A percentile compares a stretch with the other conserved stretches of the same genome.
phyloP scores from a whole-genome alignment of 2,113 vertebrate genomes.

The Megalops atlanticus region DNA sequence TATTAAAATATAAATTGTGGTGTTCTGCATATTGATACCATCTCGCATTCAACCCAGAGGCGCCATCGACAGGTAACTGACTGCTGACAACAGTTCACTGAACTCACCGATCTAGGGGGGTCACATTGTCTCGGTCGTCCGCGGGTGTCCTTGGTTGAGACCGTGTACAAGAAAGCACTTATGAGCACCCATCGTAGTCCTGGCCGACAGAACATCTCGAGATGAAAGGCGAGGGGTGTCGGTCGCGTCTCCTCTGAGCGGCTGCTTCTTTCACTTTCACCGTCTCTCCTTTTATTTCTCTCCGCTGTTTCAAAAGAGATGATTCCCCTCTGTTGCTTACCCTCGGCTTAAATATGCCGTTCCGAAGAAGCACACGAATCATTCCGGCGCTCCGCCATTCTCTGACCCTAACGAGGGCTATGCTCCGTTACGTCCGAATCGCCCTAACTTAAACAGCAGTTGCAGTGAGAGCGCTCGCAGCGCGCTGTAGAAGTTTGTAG shows the following conservation, averaged over 20 bases:
- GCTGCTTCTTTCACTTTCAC: conserved; percentile 23
- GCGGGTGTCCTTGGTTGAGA: conserved; percentile 64
- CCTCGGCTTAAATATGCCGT: conserved; percentile 60
- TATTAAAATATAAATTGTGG: not conserved
- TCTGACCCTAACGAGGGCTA: conserved; percentile 36
- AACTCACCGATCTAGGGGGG: conserved; percentile 74
- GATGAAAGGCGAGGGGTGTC: conserved; percentile 44
- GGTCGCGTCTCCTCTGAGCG: conserved; percentile 31
- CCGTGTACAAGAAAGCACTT: conserved; percentile 68
- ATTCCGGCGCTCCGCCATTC: conserved; percentile 60
- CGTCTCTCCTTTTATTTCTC: conserved; percentile 22
- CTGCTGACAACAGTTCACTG: not conserved
- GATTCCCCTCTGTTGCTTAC: conserved; percentile 46
- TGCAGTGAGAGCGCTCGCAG: conserved; percentile 54
- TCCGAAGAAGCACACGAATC: conserved; percentile 51
- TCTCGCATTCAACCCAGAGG: not conserved
- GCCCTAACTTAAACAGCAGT: conserved; percentile 35
- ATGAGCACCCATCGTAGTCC: conserved; percentile 70
- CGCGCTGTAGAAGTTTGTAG: conserved; percentile 63
- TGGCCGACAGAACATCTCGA: conserved; percentile 60
- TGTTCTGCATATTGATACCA: not conserved
- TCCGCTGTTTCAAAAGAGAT: not conserved
- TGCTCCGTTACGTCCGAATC: conserved; percentile 23
- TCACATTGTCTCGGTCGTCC: conserved; percentile 71
- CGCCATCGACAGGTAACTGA: not conserved